Conservation (phyloP, 2,113 vertebrate species). For the Electrona antarctica region DNA sequence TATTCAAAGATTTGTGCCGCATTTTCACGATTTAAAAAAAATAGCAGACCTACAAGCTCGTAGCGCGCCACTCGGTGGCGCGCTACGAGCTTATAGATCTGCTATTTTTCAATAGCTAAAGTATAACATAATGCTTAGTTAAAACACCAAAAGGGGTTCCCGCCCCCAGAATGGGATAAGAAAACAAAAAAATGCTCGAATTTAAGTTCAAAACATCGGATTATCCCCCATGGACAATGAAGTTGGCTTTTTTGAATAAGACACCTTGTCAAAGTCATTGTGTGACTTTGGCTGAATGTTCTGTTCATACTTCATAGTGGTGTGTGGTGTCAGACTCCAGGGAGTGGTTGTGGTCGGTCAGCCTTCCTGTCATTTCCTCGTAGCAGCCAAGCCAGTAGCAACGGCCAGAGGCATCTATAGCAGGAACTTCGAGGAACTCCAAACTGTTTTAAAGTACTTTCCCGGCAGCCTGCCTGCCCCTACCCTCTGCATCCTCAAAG, state of each 20-base stretch:
- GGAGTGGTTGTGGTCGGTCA: slow-evolving; percentile 46
- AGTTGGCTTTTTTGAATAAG: slow-evolving; percentile 5
- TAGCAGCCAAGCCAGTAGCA: slow-evolving; percentile 30
- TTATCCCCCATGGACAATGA: not conserved
- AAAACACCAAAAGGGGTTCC: too few species aligned
- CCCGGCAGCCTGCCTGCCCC: slow-evolving; percentile 16
- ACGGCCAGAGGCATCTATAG: slow-evolving; percentile 37
- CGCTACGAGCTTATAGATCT: too few species aligned
- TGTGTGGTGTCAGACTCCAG: slow-evolving; percentile 18
- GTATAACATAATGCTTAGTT: too few species aligned
- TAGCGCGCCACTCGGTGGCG: too few species aligned
- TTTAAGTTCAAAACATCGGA: slow-evolving; percentile 6
- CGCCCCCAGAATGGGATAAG: too few species aligned
- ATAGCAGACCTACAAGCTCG: too few species aligned
- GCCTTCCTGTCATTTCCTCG: slow-evolving; percentile 58
- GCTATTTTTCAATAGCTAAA: too few species aligned
- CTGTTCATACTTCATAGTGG: slow-evolving; percentile 11
- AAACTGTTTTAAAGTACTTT: slow-evolving; percentile 47
- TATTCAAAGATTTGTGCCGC: too few species aligned
- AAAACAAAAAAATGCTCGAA: not conserved
- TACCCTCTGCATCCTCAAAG: slow-evolving; percentile 11
- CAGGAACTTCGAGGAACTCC: slow-evolving; percentile 17
- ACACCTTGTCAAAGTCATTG: not conserved
- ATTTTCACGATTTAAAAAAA: too few species aligned
- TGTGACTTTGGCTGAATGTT: not conserved